Conservation (phyloP, 2,888 invertebrate species). For the Chironomus tentans region DNA sequence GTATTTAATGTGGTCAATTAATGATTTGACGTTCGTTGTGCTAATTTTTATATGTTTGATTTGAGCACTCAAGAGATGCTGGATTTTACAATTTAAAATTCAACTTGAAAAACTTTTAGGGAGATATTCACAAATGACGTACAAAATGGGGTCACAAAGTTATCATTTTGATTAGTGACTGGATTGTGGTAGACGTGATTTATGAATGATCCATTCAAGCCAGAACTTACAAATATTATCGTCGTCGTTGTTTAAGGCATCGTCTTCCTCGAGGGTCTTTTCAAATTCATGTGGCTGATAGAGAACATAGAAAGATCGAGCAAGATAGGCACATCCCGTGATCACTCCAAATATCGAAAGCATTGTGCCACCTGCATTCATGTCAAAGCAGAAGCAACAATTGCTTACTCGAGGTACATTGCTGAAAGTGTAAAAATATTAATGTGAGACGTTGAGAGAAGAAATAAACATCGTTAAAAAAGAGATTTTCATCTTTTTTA, state of each 20-base stretch:
- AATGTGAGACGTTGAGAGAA: not conserved
- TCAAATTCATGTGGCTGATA: not conserved
- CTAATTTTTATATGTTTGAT: not conserved
- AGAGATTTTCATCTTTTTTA: too few species aligned
- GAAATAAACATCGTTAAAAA: not conserved
- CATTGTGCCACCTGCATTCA: constrained; percentile 18
- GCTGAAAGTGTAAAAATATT: not conserved
- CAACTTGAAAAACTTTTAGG: too few species aligned
- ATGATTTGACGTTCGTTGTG: too few species aligned
- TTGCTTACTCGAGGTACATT: constrained; percentile 10
- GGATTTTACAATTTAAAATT: too few species aligned
- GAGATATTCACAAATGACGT: too few species aligned
- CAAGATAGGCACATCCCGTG: constrained; percentile 12
- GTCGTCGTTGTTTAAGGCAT: constrained; percentile 16
- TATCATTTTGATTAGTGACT: too few species aligned
- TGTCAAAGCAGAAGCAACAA: constrained; percentile 24
- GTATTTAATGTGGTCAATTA: not conserved
- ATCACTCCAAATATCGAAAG: constrained; percentile 7
- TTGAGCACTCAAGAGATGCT: too few species aligned
- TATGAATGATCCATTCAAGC: too few species aligned
- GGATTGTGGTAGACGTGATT: too few species aligned
- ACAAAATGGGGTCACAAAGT: too few species aligned
- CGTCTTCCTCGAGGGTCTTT: constrained; percentile 5
- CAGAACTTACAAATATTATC: constrained; percentile 5
- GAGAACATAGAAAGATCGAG: constrained; percentile 8